These are phyloP conservation scores for Catharus minimus DNA, from an alignment of 2,113 vertebrate genomes.

Conservation along the genomic window DNA sequence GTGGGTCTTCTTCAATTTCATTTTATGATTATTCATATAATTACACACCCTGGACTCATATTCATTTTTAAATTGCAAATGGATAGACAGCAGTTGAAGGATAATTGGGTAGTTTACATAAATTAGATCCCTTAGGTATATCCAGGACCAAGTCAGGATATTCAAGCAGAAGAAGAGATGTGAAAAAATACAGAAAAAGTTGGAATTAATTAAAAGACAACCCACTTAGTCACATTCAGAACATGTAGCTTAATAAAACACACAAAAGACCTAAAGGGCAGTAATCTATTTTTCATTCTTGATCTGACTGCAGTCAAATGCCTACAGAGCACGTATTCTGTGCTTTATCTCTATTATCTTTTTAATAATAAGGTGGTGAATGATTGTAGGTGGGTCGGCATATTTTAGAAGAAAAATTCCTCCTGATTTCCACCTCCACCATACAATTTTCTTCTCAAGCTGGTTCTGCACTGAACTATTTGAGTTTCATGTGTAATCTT, in stretches of 20 bases:
- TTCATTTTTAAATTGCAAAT: slow-evolving; percentile 39
- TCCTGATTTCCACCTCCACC: slow-evolving; percentile 48
- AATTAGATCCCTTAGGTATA: slow-evolving; percentile 15
- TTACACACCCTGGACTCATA: not conserved
- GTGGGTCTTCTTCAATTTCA: not conserved
- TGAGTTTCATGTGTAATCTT: not conserved
- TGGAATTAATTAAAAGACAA: slow-evolving; percentile 7
- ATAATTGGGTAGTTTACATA: slow-evolving; percentile 28
- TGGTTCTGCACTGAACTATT: not conserved
- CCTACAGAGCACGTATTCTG: not conserved
- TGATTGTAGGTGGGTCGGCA: slow-evolving; percentile 57
- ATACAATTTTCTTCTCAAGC: slow-evolving; percentile 42
- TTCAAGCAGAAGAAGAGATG: not conserved
- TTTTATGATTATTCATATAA: slow-evolving; percentile 44
- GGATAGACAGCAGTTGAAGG: slow-evolving; percentile 10
- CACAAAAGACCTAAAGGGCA: slow-evolving; percentile 22
- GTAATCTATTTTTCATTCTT: slow-evolving; percentile 39
- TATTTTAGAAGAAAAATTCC: slow-evolving; percentile 39
- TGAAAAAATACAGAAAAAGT: not conserved
- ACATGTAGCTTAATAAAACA: not conserved
- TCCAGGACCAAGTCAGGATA: not conserved
- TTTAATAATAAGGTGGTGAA: slow-evolving; percentile 59
- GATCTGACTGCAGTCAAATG: slow-evolving; percentile 31
- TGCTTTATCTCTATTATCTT: slow-evolving; percentile 28
- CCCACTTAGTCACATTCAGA: not conserved